Evolutionary conservation across 1,140 invertebrate species (phyloP).

Genomic region (Cataglyphis hispanica): DNA sequence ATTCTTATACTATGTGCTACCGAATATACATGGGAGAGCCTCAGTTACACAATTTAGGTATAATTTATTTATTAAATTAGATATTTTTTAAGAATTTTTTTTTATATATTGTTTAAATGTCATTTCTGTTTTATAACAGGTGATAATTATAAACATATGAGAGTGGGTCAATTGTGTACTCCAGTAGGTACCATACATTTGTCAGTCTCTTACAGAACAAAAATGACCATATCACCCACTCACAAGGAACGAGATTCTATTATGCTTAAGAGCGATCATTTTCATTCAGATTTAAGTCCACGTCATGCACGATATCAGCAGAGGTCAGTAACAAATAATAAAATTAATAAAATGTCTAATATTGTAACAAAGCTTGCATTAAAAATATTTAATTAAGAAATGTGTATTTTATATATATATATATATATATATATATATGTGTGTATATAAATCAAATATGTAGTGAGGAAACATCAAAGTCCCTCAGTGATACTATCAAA

Average conservation of each 20-base stretch:
- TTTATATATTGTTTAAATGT: neutral
- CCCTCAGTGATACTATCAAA: slow-evolving; percentile 89
- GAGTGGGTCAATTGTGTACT: slow-evolving; percentile 94
- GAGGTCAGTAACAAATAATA: too few species aligned
- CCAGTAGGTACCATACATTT: slow-evolving; percentile 93
- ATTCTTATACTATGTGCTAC: slow-evolving; percentile 96
- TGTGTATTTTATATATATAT: neutral
- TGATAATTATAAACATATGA: slow-evolving; percentile 91
- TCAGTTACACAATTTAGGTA: slow-evolving; percentile 91
- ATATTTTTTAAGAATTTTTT: slow-evolving; percentile 31
- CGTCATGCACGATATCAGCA: slow-evolving; percentile 89
- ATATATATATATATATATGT: too few species aligned
- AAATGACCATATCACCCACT: slow-evolving; percentile 95
- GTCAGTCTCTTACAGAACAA: slow-evolving; percentile 94
- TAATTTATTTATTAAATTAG: neutral
- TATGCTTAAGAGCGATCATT: slow-evolving; percentile 96
- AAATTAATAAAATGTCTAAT: neutral
- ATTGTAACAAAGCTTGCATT: neutral
- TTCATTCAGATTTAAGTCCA: slow-evolving; percentile 92
- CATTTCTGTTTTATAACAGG: slow-evolving; percentile 82
- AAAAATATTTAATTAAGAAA: slow-evolving; percentile 1
- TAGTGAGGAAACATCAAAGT: slow-evolving; percentile 87
- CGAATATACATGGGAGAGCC: slow-evolving; percentile 95
- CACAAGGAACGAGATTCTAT: slow-evolving; percentile 90
- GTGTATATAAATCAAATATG: slow-evolving; percentile 73